phyloP scores from a whole-genome alignment of 1,140 invertebrate species.

The Bombus fervidus region DNA sequence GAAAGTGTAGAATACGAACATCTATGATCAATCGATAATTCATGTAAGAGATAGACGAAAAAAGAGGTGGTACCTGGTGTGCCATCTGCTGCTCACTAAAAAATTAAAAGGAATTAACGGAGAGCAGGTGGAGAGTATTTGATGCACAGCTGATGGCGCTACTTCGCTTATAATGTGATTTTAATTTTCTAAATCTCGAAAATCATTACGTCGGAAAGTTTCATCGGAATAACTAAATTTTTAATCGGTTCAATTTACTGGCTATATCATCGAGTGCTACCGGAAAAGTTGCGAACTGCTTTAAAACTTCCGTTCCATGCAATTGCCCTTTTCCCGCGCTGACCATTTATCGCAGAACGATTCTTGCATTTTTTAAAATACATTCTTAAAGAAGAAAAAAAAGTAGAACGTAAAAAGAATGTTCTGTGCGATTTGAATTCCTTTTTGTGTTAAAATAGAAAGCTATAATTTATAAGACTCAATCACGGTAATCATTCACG shows the following conservation, averaged over 20 bases:
- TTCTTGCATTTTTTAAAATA: not conserved
- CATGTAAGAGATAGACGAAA: not conserved
- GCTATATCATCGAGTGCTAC: slow-evolving; percentile 12
- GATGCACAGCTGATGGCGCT: not conserved
- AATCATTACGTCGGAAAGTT: slow-evolving; percentile 26
- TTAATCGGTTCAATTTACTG: slow-evolving; percentile 21
- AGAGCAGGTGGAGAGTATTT: not conserved
- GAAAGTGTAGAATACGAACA: not conserved
- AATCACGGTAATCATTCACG: not conserved
- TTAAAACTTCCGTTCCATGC: slow-evolving; percentile 2
- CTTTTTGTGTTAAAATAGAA: too few relatives aligned
- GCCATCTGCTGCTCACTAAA: not conserved
- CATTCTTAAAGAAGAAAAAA: too few relatives aligned
- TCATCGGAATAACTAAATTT: slow-evolving; percentile 27
- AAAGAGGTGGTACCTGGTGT: not conserved
- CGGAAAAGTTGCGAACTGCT: slow-evolving; percentile 29
- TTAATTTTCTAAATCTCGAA: slow-evolving; percentile 26
- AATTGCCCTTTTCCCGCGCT: not conserved
- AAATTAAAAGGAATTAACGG: not conserved
- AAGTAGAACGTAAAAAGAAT: not conserved
- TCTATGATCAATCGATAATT: not conserved
- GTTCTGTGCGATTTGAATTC: not conserved
- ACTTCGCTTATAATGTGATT: not conserved
- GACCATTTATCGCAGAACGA: not conserved
- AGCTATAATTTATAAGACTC: not conserved